Evolutionary conservation across 2,797 vertebrate genomes (phyloP).

Genomic region (Melanotaenia nigrans): DNA sequence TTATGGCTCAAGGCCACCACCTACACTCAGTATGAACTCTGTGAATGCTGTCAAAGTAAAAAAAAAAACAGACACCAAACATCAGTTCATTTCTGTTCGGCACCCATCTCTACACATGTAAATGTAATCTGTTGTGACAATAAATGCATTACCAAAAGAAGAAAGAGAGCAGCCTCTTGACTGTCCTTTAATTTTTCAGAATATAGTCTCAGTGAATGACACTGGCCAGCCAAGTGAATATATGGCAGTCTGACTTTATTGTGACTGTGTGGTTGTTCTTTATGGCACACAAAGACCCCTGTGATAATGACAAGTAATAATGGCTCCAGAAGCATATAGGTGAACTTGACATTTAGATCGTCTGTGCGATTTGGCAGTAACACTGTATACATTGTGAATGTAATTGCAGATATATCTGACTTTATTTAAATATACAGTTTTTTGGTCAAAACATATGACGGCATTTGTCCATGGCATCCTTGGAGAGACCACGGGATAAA

Average conservation of each 20-base stretch:
- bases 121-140: slow-evolving; percentile 95
- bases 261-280: slow-evolving; percentile 34
- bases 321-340: slow-evolving; percentile 4
- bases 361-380: slow-evolving; percentile 19
- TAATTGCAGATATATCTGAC: not conserved
- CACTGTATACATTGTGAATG: not conserved
- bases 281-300: slow-evolving; percentile 27
- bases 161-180: slow-evolving; percentile 46
- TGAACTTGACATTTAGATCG: not conserved
- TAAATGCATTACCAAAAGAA: slow-evolving; percentile 87
- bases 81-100: slow-evolving; percentile 77
- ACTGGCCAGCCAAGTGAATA: slow-evolving; percentile 12
- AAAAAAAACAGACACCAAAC: slow-evolving; percentile 46
- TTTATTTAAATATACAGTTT: slow-evolving; percentile 21
- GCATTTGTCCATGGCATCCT: slow-evolving; percentile 37
- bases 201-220: slow-evolving; percentile 36
- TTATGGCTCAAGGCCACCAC: slow-evolving; percentile 52
- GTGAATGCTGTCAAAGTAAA: slow-evolving; percentile 58
- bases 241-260: slow-evolving; percentile 28
- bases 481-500: slow-evolving; percentile 29
- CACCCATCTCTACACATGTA: slow-evolving; percentile 86
- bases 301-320: slow-evolving; percentile 8
- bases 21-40: slow-evolving; percentile 68
- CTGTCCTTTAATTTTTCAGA: slow-evolving; percentile 41
- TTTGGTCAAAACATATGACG: slow-evolving; percentile 65